These are phyloP conservation scores for Zosterops pallidus DNA, from an alignment of 2,113 vertebrate genomes.

Conservation along the genomic window DNA sequence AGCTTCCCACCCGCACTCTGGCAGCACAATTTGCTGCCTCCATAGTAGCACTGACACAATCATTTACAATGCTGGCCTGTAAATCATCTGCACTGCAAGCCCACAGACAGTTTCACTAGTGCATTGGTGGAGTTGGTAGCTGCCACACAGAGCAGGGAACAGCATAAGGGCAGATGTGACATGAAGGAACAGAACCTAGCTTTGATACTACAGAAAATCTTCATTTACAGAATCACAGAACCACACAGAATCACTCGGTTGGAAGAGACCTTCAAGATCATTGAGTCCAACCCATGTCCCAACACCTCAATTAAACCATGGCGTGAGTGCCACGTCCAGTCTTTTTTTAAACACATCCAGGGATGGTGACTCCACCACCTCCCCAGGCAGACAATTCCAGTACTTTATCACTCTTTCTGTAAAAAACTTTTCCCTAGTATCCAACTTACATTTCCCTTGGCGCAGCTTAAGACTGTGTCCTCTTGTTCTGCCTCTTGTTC, in stretches of 20 bases:
- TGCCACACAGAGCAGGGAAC: not conserved
- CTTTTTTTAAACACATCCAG: not conserved
- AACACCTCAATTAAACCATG: not conserved
- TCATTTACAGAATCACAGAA: not conserved
- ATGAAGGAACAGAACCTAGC: not conserved
- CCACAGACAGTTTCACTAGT: not conserved
- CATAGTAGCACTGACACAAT: not conserved
- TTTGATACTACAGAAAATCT: not conserved
- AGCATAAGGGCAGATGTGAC: rapidly evolving
- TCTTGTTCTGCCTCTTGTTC: not conserved
- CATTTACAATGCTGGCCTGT: not conserved
- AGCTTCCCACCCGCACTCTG: not conserved
- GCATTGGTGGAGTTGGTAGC: not conserved
- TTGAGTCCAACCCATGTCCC: not conserved
- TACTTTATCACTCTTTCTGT: not conserved
- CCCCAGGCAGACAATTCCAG: not conserved
- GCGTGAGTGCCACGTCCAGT: not conserved
- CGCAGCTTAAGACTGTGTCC: not conserved
- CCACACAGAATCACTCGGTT: not conserved
- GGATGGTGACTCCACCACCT: not conserved
- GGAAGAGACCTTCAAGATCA: not conserved
- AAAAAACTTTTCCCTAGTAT: not conserved
- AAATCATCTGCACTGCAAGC: not conserved
- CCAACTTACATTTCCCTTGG: not conserved
- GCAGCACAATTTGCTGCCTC: not conserved